Conservation (phyloP, 1,140 invertebrate genomes). For the Orchestia grillus region DNA sequence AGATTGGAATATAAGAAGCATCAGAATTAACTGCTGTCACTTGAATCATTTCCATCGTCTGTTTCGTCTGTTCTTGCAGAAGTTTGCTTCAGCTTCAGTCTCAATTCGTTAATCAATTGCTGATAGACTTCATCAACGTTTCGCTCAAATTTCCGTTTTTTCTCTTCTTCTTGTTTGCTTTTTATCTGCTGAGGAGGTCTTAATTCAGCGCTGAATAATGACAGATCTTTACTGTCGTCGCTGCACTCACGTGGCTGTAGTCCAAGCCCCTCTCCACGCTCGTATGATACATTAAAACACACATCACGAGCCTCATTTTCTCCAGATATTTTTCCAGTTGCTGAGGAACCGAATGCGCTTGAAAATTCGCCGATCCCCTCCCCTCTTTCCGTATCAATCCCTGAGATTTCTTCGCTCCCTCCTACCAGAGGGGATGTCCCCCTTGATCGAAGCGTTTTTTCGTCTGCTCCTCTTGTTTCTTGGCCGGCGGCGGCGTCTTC, state of each 20-base stretch:
- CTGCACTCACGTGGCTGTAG: neutral
- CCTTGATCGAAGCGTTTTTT: neutral
- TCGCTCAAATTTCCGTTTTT: slow-evolving; percentile 3
- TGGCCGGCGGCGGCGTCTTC: neutral
- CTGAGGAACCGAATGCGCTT: neutral
- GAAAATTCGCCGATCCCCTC: neutral
- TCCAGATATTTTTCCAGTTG: neutral
- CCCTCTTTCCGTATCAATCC: neutral
- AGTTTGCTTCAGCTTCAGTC: slow-evolving; percentile 13
- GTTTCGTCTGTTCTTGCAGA: neutral
- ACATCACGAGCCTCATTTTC: neutral
- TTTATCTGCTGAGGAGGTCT: neutral
- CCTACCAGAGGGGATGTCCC: neutral
- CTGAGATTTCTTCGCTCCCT: neutral
- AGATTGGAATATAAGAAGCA: neutral
- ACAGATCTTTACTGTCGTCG: neutral
- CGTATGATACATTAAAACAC: neutral
- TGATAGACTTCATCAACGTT: slow-evolving; percentile 25
- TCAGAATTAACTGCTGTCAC: neutral
- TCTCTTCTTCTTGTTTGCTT: neutral
- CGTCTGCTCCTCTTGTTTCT: neutral
- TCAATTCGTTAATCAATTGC: slow-evolving; percentile 28
- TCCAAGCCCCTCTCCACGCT: neutral
- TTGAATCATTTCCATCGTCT: neutral
- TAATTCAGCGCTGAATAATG: neutral